Conservation (phyloP, 2,797 vertebrate genomes). For the Pipistrellus pygmaeus region DNA sequence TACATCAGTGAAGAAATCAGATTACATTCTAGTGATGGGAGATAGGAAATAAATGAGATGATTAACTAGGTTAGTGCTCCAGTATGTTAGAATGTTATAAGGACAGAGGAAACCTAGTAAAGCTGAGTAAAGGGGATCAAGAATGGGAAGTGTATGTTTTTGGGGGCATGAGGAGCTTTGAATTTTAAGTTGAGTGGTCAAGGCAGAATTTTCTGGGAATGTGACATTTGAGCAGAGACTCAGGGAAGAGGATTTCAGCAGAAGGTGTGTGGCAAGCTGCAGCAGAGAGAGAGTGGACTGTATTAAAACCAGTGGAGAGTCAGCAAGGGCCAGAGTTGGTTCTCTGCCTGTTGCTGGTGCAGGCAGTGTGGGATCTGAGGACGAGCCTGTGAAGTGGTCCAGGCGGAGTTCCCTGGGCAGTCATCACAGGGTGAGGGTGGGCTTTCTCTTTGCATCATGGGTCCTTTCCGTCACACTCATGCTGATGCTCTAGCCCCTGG, state of each 20-base stretch:
- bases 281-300: background rate
- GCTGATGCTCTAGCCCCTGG: background rate
- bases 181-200: background rate
- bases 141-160: background rate
- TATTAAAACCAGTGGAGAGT: background rate
- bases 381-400: background rate
- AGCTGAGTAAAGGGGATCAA: background rate
- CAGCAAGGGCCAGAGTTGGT: background rate
- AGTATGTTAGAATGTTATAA: background rate
- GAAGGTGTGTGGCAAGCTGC: background rate
- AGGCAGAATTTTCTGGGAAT: background rate
- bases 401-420: background rate
- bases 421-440: background rate
- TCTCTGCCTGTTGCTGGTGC: background rate
- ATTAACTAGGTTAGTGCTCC: background rate
- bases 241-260: background rate
- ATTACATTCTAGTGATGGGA: background rate
- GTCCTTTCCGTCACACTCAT: background rate
- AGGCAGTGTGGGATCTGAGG: background rate
- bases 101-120: background rate
- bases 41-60: background rate
- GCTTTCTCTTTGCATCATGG: rapidly evolving
- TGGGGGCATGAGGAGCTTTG: background rate
- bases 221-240: slow-evolving; percentile 4
- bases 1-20: background rate